Conservation (phyloP, 2,888 invertebrate genomes). For the Lissonota sp. region DNA sequence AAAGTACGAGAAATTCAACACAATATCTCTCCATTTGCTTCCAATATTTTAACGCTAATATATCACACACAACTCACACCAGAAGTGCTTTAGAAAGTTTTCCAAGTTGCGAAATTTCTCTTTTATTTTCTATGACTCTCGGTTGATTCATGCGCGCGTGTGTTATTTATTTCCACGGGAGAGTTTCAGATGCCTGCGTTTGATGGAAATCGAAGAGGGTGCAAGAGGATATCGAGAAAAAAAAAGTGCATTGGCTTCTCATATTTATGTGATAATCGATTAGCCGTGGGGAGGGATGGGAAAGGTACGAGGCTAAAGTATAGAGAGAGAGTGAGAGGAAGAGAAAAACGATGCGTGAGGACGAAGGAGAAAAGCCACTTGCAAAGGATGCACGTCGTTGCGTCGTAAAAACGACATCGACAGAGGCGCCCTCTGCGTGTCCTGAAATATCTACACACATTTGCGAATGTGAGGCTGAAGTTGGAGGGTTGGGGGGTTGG, state of each 20-base stretch:
- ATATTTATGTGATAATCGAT: constrained; percentile 46
- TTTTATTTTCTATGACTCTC: neutral
- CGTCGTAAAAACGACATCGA: constrained; percentile 56
- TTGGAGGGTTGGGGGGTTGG: constrained; percentile 1
- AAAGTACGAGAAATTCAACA: too few species aligned
- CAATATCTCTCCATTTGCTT: too few species aligned
- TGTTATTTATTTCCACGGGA: constrained; percentile 18
- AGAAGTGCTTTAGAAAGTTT: too few species aligned
- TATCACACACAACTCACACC: too few species aligned
- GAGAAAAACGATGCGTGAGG: constrained; percentile 17
- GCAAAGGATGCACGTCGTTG: constrained; percentile 17
- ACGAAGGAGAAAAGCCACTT: constrained; percentile 5
- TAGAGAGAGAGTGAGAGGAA: neutral
- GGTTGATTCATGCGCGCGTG: neutral
- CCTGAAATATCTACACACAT: constrained; percentile 1
- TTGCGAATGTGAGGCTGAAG: neutral
- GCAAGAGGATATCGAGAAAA: constrained; percentile 3
- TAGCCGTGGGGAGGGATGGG: neutral
- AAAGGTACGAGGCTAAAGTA: neutral
- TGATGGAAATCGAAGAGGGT: constrained; percentile 22
- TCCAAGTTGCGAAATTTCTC: neutral
- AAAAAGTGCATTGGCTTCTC: constrained; percentile 19
- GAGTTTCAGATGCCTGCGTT: constrained; percentile 19
- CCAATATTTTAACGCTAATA: too few species aligned
- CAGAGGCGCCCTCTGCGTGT: constrained; percentile 28